Percentiles rank a stretch among this genome's conserved stretches.
These are phyloP conservation scores for Lemur catta DNA, from an alignment of 2,797 vertebrate species.

Conservation along the genomic window DNA sequence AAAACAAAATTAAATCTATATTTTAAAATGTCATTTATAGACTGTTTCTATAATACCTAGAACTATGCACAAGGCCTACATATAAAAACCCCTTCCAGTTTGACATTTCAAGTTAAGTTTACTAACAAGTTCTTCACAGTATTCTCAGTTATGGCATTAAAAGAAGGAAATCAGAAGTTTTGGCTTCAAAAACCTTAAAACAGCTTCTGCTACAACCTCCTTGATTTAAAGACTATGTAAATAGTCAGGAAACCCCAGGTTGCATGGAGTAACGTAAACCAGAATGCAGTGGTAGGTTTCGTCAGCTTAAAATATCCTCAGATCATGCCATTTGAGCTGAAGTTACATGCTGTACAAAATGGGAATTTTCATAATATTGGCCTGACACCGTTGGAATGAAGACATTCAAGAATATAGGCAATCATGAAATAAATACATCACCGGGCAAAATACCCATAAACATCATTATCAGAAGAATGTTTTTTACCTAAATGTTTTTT, in stretches of 20 bases:
- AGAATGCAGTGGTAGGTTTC: neutral
- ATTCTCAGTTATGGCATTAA: neutral
- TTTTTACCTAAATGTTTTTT: neutral
- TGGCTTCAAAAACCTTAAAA: neutral
- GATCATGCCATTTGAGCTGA: neutral
- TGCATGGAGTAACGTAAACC: neutral
- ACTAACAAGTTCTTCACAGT: neutral
- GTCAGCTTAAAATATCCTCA: neutral
- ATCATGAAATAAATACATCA: neutral
- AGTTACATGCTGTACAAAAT: neutral
- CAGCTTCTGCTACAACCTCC: neutral
- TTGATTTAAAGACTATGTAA: neutral
- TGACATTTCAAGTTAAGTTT: neutral
- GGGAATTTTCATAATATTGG: neutral
- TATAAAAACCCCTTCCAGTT: neutral
- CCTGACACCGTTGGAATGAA: neutral
- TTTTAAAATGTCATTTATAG: slow-evolving; percentile 24
- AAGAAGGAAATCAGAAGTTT: slow-evolving; percentile 21
- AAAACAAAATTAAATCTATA: slow-evolving; percentile 1
- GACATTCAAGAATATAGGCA: neutral
- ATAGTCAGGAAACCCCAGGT: neutral
- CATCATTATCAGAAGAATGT: neutral
- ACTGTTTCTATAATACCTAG: neutral
- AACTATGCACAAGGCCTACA: neutral
- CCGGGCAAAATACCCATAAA: neutral